Evolutionary conservation across 2,888 invertebrate species (phyloP), one percentile per base, ranked within the genome.

Genomic region (Mythimna impura): DNA sequence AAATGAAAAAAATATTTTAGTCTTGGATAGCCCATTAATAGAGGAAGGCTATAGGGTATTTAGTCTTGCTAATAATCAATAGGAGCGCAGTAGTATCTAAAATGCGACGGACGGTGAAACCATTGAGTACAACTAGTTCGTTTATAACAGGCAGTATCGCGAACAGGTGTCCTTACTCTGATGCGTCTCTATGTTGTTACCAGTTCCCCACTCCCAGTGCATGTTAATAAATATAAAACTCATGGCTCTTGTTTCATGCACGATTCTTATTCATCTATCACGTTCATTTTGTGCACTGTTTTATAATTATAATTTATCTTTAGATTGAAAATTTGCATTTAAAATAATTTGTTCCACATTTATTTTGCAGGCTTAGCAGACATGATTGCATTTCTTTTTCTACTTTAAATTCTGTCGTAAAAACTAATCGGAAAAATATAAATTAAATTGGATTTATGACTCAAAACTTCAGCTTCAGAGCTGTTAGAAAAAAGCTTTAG

Each of bases 351-450:
- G 12, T 43, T 78, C 34, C 36, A 47, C 43, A 25, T 3, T 25
- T 61, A 22, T 20, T 40, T 30, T 9, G 8, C 36, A 4, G 14
- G 47, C n/a, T 78, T 22, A 71, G 3, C 9, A 14, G n/a, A 36
- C n/a, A 1, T 61, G 8, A 74, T 70, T 70, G 43, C 60, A 47
- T 36, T 55, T 47, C 22, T 20, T 25, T 70, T 61, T 70, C 34
- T 30, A 3, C 6, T 30, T 61, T 22, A 2, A 30, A 25, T 20
- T 43, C 2, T 60, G 17, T 17, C 1, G 2, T 30, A 25, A 40
- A 77, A 58, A 22, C 12, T n/a, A 58, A 77, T 77, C 40, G 12
- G 4, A 67, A 66, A 76, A 40, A n/a, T 57, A 12, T 20, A 14
- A n/a, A 40, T 57, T 30, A n/a, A 65, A 50, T 64, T 9, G 20